phyloP scores from a whole-genome alignment of 2,888 invertebrate genomes.

The Terebella lapidaria region DNA sequence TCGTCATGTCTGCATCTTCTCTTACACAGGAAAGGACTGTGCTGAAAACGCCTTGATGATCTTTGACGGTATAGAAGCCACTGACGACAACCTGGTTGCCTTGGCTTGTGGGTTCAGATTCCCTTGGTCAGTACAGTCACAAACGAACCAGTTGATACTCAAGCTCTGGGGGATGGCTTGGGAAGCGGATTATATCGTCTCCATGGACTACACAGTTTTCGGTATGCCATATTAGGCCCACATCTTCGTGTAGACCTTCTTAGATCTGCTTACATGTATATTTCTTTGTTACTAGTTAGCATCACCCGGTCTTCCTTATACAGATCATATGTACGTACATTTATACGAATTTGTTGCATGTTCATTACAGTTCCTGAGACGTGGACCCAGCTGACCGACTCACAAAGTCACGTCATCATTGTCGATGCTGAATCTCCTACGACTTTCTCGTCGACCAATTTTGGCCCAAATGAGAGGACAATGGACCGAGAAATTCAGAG shows the following conservation, averaged over 20 bases:
- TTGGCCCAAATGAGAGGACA: neutral
- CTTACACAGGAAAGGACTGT: too few relatives aligned
- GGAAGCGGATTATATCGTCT: neutral
- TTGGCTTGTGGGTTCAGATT: constrained; percentile 14
- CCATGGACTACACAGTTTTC: too few relatives aligned
- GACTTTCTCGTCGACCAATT: neutral
- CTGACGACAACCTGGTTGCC: neutral
- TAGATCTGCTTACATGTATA: too few relatives aligned
- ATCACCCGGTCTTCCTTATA: too few relatives aligned
- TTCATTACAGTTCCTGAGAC: neutral
- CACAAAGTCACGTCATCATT: neutral
- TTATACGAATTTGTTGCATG: too few relatives aligned
- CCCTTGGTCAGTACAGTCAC: constrained; percentile 17
- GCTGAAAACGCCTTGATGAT: too few relatives aligned
- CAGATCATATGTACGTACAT: too few relatives aligned
- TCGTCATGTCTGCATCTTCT: too few relatives aligned
- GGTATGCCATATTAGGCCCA: too few relatives aligned
- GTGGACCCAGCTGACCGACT: neutral
- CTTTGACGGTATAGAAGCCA: too few relatives aligned
- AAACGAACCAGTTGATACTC: neutral
- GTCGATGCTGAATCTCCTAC: neutral
- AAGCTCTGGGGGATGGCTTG: neutral
- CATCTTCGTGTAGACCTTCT: too few relatives aligned
- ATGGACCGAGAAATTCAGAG: neutral
- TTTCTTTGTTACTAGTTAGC: too few relatives aligned